These are phyloP conservation scores for Thripadectes ignobilis DNA, from an alignment of 2,797 vertebrate species.

Conservation along the genomic window DNA sequence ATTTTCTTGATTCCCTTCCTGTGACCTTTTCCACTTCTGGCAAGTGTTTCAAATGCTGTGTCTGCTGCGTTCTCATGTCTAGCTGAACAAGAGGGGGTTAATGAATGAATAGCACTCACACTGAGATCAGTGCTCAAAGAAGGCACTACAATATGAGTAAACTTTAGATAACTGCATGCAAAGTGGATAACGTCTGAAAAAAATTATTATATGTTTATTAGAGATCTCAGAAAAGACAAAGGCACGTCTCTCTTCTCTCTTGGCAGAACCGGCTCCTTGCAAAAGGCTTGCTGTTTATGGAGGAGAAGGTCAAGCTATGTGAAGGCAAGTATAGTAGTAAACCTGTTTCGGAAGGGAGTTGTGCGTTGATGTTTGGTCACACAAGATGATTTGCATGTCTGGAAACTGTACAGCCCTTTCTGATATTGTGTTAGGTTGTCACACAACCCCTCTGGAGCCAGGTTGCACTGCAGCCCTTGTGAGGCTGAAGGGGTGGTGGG, in stretches of 20 bases:
- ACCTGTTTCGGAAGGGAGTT: not conserved
- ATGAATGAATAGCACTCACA: not conserved
- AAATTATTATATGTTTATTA: not conserved
- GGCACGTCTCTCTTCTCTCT: conserved; percentile 60
- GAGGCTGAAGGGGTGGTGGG: not conserved
- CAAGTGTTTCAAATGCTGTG: not conserved
- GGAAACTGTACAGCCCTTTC: not conserved
- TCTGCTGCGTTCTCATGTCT: not conserved
- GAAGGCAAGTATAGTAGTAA: conserved; percentile 78
- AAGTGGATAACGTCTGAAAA: not conserved
- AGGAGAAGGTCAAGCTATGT: conserved; percentile 87
- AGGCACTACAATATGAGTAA: not conserved
- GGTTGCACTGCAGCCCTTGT: not conserved
- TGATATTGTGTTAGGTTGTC: not conserved
- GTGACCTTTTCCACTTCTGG: not conserved
- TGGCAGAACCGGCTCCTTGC: conserved; percentile 92
- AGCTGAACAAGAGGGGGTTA: not conserved
- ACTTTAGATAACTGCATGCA: not conserved
- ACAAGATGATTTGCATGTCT: not conserved
- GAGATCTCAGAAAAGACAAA: conserved; percentile 20
- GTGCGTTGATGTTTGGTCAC: conserved; percentile 13
- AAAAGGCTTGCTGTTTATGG: conserved; percentile 87
- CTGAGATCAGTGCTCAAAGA: not conserved
- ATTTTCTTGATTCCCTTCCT: not conserved
- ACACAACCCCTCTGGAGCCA: not conserved